These are phyloP conservation scores for Tribolium freemani DNA, from an alignment of 2,888 invertebrate genomes.

Conservation along the genomic window DNA sequence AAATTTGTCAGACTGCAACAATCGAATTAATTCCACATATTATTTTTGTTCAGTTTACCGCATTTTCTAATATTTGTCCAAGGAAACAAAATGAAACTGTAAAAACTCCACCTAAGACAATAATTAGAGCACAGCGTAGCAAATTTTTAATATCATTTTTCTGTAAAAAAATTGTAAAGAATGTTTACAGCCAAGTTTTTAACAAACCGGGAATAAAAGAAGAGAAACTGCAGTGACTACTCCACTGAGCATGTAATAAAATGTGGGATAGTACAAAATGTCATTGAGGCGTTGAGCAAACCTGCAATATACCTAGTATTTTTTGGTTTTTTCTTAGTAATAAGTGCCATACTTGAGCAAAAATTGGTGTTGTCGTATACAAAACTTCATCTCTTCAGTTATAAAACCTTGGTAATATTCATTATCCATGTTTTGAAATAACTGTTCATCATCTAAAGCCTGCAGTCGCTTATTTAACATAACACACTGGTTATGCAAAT, in stretches of 20 bases:
- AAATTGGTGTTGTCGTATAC: background rate
- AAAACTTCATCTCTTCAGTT: background rate
- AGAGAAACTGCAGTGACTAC: background rate
- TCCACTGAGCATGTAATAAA: background rate
- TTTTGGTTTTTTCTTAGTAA: background rate
- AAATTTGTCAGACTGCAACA: too few relatives aligned
- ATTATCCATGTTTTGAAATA: background rate
- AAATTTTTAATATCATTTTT: background rate
- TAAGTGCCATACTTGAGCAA: background rate
- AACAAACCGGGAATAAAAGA: background rate
- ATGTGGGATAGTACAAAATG: background rate
- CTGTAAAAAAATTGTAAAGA: background rate
- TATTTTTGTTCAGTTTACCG: background rate
- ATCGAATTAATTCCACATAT: too few relatives aligned
- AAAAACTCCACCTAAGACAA: background rate
- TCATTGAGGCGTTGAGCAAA: background rate
- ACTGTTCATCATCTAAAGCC: background rate
- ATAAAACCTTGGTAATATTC: background rate
- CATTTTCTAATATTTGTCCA: background rate
- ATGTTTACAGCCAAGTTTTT: background rate
- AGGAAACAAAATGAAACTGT: background rate
- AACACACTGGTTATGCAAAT: background rate
- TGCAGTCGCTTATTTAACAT: background rate
- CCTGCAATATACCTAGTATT: background rate
- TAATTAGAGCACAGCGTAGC: background rate